Evolutionary conservation across 23 tunicate genomes (phyloP).

Genomic region (Trididemnum nubilum): DNA sequence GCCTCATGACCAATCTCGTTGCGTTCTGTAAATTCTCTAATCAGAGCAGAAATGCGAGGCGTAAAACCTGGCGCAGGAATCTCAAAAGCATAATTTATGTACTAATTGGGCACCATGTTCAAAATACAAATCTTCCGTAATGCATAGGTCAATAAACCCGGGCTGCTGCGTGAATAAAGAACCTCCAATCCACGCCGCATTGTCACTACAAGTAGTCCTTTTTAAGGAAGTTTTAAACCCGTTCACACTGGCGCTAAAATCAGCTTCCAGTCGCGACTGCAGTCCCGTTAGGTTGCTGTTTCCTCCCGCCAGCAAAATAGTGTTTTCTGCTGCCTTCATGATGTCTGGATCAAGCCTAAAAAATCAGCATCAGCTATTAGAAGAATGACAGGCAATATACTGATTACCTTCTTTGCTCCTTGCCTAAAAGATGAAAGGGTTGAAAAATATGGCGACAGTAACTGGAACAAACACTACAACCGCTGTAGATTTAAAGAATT

Average conservation of each 20-base stretch:
- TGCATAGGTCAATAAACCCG: constrained; percentile 34
- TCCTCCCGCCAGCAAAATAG: constrained; percentile 64
- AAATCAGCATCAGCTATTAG: not conserved
- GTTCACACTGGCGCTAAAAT: constrained; percentile 6
- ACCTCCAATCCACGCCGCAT: constrained; percentile 82
- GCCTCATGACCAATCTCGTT: no score
- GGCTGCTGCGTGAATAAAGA: constrained; percentile 55
- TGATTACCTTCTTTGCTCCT: no score
- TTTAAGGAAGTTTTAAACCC: not conserved
- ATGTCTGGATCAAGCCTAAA: constrained; percentile 58
- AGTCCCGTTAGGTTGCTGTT: constrained; percentile 41
- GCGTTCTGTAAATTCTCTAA: no score
- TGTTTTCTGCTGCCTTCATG: constrained; percentile 15
- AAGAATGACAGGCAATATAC: no score
- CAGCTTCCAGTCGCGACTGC: constrained; percentile 34
- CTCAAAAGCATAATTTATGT: constrained; percentile 52
- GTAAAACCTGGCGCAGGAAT: no score
- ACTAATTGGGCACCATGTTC: constrained; percentile 59
- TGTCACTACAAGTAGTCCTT: constrained; percentile 1
- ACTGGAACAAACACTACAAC: no score
- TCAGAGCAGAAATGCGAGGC: no score
- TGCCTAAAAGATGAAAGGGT: no score
- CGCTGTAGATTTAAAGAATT: no score
- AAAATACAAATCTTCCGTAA: constrained; percentile 76
- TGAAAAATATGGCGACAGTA: no score